Conservation (phyloP, 2,113 vertebrate species). For the Dolichotis patagonum region DNA sequence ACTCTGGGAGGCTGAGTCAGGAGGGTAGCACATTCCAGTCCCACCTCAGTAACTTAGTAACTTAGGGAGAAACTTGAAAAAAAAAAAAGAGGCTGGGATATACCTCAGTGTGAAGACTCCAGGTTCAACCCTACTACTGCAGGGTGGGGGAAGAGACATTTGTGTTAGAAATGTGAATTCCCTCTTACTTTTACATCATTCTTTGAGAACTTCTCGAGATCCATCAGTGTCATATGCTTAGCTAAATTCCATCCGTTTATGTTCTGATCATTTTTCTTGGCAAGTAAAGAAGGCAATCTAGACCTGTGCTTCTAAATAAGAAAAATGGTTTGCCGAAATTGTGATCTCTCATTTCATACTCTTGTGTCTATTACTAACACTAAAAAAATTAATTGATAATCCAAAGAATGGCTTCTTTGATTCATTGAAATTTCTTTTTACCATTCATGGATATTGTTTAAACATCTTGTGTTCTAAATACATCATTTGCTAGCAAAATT, state of each 20-base stretch:
- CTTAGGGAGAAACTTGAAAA: background rate
- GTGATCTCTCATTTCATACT: constrained; percentile 21
- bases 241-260: constrained; percentile 35
- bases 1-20: background rate
- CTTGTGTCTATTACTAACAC: constrained; percentile 10
- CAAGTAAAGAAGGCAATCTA: constrained; percentile 2
- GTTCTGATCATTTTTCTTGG: constrained; percentile 60
- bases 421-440: constrained; percentile 17
- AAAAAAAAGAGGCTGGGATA: background rate
- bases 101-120: background rate
- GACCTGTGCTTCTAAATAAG: constrained; percentile 12
- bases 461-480: constrained; percentile 3
- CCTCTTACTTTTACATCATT: constrained; percentile 13
- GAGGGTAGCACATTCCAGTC: background rate
- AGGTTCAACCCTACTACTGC: background rate
- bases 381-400: constrained; percentile 24
- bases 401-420: background rate
- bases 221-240: constrained; percentile 5
- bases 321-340: constrained; percentile 13
- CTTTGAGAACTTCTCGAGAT: constrained; percentile 38
- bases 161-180: background rate
- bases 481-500: background rate
- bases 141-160: background rate
- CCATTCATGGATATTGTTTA: background rate
- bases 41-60: background rate